Evolutionary conservation across 2,113 vertebrate genomes (phyloP), one percentile per base, ranked within the genome.

Genomic region (Psophia crepitans): DNA sequence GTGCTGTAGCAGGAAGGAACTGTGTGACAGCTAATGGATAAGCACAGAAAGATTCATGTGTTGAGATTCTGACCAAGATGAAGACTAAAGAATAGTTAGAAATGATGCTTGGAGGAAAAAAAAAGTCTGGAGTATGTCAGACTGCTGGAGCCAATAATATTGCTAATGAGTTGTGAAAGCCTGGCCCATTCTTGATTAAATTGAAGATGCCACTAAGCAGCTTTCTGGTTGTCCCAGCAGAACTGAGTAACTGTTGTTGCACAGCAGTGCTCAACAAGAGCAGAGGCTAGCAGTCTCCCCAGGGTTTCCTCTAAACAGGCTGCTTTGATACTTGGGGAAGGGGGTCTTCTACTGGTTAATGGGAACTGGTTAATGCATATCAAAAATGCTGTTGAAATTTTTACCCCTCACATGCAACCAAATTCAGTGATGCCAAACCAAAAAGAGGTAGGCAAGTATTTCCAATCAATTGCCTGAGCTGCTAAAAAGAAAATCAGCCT

Each of bases 171-270:
- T 93, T 96, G 65, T 95, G 87, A 96, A 96, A 96, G 77, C 70
- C 70, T 83, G 71, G 53, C 44, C 66, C 14, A 11, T 90, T 82
- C 89, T 93, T 94, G 84, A 94, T 96, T 89, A 96, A 96, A 89
- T 66, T 87, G 87, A 91, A 95, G 94, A 92, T 95, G 84, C 93
- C 65, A 79, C 91, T 68, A 78, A 93, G 81, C 69, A 93, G 87
- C 65, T 94, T 96, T 95, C 89, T 95, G 89, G 61, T 94, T 89
- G 84, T 96, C 93, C 77, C 73, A 93, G 87, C 73, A 91, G 91
- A 96, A 79, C 81, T 84, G 87, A 96, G 69, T 94, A 84, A 78
- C 89, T 91, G 96, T 97, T 96, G 91, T 97, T 97, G 87, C 39
- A 27, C 70, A 91, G 94, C 94, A 56, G 73, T 0, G 19, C 93